These are phyloP conservation scores for Solenopsis invicta DNA, from an alignment of 1,140 invertebrate genomes.

Conservation along the genomic window DNA sequence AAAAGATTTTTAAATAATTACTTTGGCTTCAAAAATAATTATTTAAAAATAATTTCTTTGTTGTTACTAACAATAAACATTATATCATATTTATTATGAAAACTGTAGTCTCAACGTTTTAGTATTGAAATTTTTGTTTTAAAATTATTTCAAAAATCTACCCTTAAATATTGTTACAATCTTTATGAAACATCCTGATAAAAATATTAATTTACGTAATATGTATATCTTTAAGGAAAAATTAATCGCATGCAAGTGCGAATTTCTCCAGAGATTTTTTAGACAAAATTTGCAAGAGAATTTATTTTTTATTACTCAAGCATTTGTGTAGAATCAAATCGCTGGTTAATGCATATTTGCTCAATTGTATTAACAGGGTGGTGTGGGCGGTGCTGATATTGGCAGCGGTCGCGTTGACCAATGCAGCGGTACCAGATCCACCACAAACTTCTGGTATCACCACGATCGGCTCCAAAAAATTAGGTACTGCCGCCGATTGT, in stretches of 20 bases:
- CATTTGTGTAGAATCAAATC: background rate
- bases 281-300: background rate
- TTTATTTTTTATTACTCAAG: background rate
- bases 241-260: background rate
- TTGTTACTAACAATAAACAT: too few species aligned
- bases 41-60: too few species aligned
- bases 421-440: constrained; percentile 79
- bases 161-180: too few species aligned
- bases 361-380: constrained; percentile 77
- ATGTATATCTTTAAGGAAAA: background rate
- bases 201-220: background rate
- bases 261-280: background rate
- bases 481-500: constrained; percentile 85
- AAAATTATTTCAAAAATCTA: too few species aligned
- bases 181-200: too few species aligned
- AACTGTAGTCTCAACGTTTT: too few species aligned
- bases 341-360: background rate
- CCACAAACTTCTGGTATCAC: constrained; percentile 80
- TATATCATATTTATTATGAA: too few species aligned
- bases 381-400: constrained; percentile 83
- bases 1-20: too few species aligned
- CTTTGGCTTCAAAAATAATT: too few species aligned
- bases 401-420: constrained; percentile 74
- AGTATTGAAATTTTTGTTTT: too few species aligned
- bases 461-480: constrained; percentile 83